Conservation (phyloP, 92 coral and sea anemone genomes). For the Muricea muricata region DNA sequence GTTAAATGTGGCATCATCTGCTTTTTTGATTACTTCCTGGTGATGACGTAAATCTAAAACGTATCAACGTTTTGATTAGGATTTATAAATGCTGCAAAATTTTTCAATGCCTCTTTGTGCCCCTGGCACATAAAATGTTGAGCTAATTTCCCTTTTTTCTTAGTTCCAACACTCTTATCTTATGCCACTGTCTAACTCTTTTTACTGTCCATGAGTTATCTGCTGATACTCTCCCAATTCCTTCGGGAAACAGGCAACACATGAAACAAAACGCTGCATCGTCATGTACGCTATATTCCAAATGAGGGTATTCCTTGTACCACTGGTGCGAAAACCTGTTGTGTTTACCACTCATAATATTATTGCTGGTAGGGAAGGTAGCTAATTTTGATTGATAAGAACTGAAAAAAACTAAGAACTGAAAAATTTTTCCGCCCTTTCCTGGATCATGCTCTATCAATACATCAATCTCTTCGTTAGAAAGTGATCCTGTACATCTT, state of each 20-base stretch:
- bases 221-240: constrained; percentile 14
- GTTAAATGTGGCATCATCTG: constrained; percentile 15
- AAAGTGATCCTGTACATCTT: constrained; percentile 8
- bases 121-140: constrained; percentile 16
- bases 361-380: constrained; percentile 3
- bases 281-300: constrained; percentile 15
- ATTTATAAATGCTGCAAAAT: constrained; percentile 25
- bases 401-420: background rate
- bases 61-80: constrained; percentile 24
- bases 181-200: constrained; percentile 28
- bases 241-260: constrained; percentile 19
- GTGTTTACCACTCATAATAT: constrained; percentile 1
- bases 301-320: constrained; percentile 8
- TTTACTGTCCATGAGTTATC: constrained; percentile 19
- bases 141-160: constrained; percentile 7
- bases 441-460: constrained; percentile 25
- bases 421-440: background rate
- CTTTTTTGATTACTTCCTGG: constrained; percentile 4
- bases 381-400: constrained; percentile 44
- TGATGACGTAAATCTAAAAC: constrained; percentile 6
- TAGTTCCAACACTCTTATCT: constrained; percentile 23
- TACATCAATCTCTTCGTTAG: constrained; percentile 7
- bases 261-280: constrained; percentile 5
- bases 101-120: background rate
- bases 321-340: constrained; percentile 15